phyloP scores from a whole-genome alignment of 2,797 vertebrate genomes.

The Anas flavirostris region DNA sequence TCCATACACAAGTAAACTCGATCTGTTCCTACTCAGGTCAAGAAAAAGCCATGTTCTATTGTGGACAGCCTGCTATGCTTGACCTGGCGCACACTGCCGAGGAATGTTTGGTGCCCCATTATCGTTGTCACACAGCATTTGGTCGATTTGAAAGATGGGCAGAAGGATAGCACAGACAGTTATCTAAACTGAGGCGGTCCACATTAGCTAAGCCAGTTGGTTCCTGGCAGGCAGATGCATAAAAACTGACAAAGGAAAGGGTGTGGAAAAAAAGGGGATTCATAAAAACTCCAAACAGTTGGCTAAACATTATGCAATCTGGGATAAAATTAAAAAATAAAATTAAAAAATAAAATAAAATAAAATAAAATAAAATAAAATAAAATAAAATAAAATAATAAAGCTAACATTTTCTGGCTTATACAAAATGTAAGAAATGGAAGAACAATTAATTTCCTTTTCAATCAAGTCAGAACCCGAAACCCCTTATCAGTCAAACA shows the following conservation, averaged over 20 bases:
- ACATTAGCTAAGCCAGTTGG: neutral
- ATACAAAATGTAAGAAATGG: neutral
- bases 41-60: neutral
- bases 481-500: neutral
- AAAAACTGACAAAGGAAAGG: neutral
- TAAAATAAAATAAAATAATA: no score
- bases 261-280: neutral
- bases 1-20: neutral
- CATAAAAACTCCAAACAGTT: neutral
- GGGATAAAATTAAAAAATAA: neutral
- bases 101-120: neutral
- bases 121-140: fast-evolving
- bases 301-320: neutral
- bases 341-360: neutral
- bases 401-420: neutral
- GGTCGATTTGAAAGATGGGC: neutral
- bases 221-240: neutral
- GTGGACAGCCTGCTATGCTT: neutral
- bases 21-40: neutral
- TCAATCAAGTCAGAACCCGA: neutral
- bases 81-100: neutral
- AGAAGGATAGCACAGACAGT: neutral
- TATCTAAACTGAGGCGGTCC: neutral
- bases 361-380: neutral
- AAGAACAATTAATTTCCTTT: neutral